Base-by-base conservation (phyloP, 2,797 vertebrate genomes). In the Petrocephalus schoutedeni region DNA sequence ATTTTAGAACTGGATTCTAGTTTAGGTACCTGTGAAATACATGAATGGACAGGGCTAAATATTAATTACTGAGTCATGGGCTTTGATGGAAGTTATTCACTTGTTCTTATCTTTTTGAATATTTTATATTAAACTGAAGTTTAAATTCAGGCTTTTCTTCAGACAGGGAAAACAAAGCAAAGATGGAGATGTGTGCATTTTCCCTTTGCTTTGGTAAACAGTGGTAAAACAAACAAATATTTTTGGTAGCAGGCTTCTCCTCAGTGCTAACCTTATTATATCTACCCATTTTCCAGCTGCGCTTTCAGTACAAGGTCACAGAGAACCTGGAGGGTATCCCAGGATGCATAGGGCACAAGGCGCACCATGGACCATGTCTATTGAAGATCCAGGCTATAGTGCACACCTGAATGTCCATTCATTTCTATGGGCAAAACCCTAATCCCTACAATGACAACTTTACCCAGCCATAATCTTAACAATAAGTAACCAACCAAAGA, bases 121-220 rank as follows among this genome's bases (percentile, higher is more conserved):
- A 77, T 16, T 71, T 74, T 85, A 28, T 54, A 3, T 85, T 85
- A 53, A 85, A 85, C 32, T 85, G 53, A 85, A 85, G 21, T 36
- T 32, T 28, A 28, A 83, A 83, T 21, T 21, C n/a, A 4, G 6
- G 19, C 53, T 9, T 53, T 21, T 83, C 45, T 10, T n/a, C 36
- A 19, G 14, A 8, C 16, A 36, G 61, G 21, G 21, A 85, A 3
- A 21, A 9, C 9, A 54, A 28, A 4, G 53, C 45, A 53, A 53
- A 51, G n/a, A 54, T n/a, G 51, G 49, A 83, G 49, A 21, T 83
- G 80, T 12, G 49, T 53, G n/a, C 10, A 84, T n/a, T 2, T 84
- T 23, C 21, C 23, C 71, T 74, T 19, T 74, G 32, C 45, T 53
- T 84, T 23, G 12, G 82, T 12, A 74, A 84, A 56, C 23, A 14